These are phyloP conservation scores for Dicroscelio sp. DNA, from an alignment of 2,888 invertebrate genomes.

Conservation along the genomic window DNA sequence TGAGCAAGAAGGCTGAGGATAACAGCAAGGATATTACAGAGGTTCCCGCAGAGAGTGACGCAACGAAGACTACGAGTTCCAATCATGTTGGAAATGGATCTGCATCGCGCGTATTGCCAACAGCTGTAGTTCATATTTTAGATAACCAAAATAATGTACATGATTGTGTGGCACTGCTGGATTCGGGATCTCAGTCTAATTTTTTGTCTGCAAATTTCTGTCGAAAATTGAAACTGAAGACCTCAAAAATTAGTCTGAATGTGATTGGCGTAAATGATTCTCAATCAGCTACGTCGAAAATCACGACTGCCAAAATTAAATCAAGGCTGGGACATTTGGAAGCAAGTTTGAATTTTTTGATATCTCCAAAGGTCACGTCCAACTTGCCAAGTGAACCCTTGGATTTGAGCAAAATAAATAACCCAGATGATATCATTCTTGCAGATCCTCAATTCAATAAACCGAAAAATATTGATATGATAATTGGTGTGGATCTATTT, in stretches of 20 bases:
- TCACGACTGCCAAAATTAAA: background rate
- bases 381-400: slow-evolving; percentile 46
- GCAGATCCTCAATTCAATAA: slow-evolving; percentile 39
- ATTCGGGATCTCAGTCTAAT: slow-evolving; percentile 38
- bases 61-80: too few species aligned
- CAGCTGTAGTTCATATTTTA: slow-evolving; percentile 33
- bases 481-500: slow-evolving; percentile 56
- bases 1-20: too few species aligned
- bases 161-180: slow-evolving; percentile 35
- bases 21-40: too few species aligned
- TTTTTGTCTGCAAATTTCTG: background rate
- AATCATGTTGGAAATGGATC: too few species aligned
- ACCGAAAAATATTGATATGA: slow-evolving; percentile 49
- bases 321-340: slow-evolving; percentile 20
- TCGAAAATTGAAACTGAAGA: background rate
- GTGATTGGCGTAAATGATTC: background rate
- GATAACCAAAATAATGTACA: background rate
- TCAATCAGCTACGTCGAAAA: background rate
- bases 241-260: background rate
- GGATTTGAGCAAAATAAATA: slow-evolving; percentile 15
- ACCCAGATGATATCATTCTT: background rate
- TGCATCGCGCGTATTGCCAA: slow-evolving; percentile 30
- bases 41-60: too few species aligned
- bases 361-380: slow-evolving; percentile 13
- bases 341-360: background rate